Evolutionary conservation across 2,888 invertebrate genomes (phyloP).

Genomic region (Andrena flavipes): DNA sequence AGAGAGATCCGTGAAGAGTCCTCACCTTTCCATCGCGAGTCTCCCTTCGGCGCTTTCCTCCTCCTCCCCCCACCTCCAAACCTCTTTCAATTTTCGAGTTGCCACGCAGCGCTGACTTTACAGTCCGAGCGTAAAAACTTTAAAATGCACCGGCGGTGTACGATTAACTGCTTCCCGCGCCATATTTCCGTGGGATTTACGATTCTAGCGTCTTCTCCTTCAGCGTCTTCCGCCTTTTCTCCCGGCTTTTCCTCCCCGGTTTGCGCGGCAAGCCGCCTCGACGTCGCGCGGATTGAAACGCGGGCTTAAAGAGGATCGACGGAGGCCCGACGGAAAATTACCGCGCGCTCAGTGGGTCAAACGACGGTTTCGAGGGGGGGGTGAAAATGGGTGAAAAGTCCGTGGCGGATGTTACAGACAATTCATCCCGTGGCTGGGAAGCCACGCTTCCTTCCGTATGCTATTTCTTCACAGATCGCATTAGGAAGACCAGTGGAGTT

Average conservation of each 20-base stretch:
- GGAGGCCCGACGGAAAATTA: slow-evolving; percentile 24
- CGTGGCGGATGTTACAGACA: not conserved
- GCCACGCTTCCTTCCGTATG: no score
- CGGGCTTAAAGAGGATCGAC: slow-evolving; percentile 43
- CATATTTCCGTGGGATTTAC: slow-evolving; percentile 49
- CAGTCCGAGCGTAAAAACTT: slow-evolving; percentile 42
- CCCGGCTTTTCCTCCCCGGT: not conserved
- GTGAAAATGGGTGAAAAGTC: not conserved
- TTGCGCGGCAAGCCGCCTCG: slow-evolving; percentile 4
- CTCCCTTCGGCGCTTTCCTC: not conserved
- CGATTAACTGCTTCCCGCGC: slow-evolving; percentile 37
- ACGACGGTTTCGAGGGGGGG: not conserved
- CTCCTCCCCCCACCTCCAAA: not conserved
- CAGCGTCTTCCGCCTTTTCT: slow-evolving; percentile 5
- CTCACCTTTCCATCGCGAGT: slow-evolving; percentile 3
- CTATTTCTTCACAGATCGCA: no score
- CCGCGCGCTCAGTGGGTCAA: not conserved
- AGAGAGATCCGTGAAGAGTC: not conserved
- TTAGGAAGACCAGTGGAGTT: not conserved
- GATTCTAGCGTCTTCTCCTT: slow-evolving; percentile 23
- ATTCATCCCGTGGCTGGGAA: no score
- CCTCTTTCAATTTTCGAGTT: slow-evolving; percentile 29
- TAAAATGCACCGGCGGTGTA: slow-evolving; percentile 19
- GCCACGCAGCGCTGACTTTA: slow-evolving; percentile 39
- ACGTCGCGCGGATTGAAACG: slow-evolving; percentile 30